Evolutionary conservation across 2,888 invertebrate species (phyloP).

Genomic region (Meteorus cinctellus): DNA sequence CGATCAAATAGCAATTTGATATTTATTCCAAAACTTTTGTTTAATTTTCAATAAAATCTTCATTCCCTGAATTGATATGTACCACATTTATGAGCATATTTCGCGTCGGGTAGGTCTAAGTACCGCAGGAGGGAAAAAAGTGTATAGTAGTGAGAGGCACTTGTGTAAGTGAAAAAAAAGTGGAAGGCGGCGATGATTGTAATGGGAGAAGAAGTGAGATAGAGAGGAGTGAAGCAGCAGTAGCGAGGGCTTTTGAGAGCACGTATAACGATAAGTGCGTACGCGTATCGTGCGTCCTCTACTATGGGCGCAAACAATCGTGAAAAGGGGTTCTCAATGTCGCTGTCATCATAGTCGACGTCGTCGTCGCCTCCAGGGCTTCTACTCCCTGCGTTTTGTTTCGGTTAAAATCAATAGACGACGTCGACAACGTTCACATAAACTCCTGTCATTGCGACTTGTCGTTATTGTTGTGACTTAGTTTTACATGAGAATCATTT

Average conservation of each 20-base stretch:
- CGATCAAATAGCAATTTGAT: neutral
- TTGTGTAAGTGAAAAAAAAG: neutral
- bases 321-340: constrained; percentile 52
- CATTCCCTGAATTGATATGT: neutral
- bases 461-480: neutral
- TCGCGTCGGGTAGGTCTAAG: neutral
- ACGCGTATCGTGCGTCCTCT: constrained; percentile 40
- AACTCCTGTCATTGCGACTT: neutral
- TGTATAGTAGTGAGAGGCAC: neutral
- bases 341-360: constrained; percentile 16
- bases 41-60: neutral
- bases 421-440: constrained; percentile 2
- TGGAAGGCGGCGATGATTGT: neutral
- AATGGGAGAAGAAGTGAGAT: neutral
- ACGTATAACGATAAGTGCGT: constrained; percentile 28
- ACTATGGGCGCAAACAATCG: constrained; percentile 51
- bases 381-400: constrained; percentile 44
- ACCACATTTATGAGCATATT: neutral
- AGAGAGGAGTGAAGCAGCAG: constrained; percentile 2
- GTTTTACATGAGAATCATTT: too few relatives aligned
- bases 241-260: constrained; percentile 26
- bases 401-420: constrained; percentile 61
- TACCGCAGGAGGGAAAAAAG: neutral
- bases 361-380: constrained; percentile 28
- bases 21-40: neutral